These are phyloP conservation scores for Xestoiulus laeticollis DNA, from an alignment of 2,888 invertebrate genomes.

Conservation along the genomic window DNA sequence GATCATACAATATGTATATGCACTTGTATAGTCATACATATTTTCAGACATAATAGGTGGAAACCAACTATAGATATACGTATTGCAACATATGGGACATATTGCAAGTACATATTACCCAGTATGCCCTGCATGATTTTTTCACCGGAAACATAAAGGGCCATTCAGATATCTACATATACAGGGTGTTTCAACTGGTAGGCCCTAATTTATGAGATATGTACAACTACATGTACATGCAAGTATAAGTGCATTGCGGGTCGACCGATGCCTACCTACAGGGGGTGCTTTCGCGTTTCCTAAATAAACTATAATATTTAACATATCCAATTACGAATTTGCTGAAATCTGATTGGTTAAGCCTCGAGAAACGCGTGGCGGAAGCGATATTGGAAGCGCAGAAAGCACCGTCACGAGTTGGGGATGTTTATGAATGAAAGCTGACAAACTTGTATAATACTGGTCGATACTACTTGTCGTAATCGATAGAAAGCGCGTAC, in stretches of 20 bases:
- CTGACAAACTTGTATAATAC: background rate
- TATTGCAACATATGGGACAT: no score
- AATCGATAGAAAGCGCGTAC: background rate
- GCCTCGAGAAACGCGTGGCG: background rate
- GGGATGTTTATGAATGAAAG: background rate
- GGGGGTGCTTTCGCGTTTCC: background rate
- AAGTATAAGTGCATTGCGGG: background rate
- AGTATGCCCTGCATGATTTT: no score
- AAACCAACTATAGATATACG: no score
- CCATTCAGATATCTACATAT: background rate
- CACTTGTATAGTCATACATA: no score
- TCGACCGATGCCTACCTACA: background rate
- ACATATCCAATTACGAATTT: background rate
- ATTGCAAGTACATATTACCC: no score
- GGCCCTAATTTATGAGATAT: no score
- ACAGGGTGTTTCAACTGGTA: background rate
- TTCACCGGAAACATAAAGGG: background rate
- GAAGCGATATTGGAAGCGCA: background rate
- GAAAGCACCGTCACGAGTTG: background rate
- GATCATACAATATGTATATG: no score
- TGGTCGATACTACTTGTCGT: background rate
- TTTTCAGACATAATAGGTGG: no score
- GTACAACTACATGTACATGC: background rate
- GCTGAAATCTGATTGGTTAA: background rate
- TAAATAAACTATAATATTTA: background rate